Percentiles rank a stretch among this genome's conserved stretches.
phyloP scores from a whole-genome alignment of 1,140 invertebrate genomes.

The Homarus americanus region DNA sequence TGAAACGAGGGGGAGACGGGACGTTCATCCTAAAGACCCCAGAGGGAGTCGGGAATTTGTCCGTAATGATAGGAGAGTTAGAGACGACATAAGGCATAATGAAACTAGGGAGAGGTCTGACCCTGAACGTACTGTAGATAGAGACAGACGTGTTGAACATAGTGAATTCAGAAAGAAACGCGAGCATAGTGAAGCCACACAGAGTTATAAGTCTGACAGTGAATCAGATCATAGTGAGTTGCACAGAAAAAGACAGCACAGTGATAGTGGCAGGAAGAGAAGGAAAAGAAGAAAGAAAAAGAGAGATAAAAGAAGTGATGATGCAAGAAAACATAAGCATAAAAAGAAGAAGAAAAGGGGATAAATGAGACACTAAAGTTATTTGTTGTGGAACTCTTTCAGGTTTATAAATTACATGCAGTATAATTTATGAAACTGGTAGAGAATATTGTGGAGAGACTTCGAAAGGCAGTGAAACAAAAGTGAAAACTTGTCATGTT shows the following conservation, averaged over 20 bases:
- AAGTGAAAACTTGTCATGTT: background rate
- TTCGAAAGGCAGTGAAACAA: background rate
- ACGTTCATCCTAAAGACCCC: background rate
- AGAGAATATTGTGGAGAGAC: background rate
- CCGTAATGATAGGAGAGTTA: background rate
- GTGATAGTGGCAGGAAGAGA: background rate
- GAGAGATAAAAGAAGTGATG: conserved; percentile 14
- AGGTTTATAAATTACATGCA: background rate
- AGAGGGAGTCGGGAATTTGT: background rate
- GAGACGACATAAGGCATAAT: background rate
- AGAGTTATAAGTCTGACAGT: background rate
- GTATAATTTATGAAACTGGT: background rate
- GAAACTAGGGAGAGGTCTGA: background rate
- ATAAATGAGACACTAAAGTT: background rate
- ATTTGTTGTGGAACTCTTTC: background rate
- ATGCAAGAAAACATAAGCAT: background rate
- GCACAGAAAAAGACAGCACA: background rate
- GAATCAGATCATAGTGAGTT: background rate
- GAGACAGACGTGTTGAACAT: background rate
- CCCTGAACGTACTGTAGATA: background rate
- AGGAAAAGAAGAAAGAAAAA: conserved; percentile 6
- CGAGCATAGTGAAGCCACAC: background rate
- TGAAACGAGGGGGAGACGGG: background rate
- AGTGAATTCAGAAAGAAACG: background rate
- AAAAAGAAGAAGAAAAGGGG: conserved; percentile 7